Percentiles rank a stretch among this genome's conserved stretches.
Conservation (phyloP, 2,888 invertebrate genomes). For the Cotesia congregata region DNA sequence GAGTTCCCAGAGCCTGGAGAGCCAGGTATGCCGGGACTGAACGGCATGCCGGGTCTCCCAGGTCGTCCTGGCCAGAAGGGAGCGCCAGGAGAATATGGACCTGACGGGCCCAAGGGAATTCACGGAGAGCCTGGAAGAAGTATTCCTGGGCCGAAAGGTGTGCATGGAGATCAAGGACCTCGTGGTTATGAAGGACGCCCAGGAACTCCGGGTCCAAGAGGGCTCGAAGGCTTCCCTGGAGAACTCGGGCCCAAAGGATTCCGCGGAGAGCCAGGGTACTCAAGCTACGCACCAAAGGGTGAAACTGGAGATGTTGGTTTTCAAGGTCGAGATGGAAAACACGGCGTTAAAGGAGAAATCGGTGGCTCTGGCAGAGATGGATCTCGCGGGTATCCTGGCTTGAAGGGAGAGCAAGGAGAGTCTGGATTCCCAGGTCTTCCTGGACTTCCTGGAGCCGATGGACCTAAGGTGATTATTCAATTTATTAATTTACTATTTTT, state of each 20-base stretch:
- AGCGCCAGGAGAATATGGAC: slow-evolving; percentile 84
- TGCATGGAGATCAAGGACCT: slow-evolving; percentile 74
- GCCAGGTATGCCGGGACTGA: slow-evolving; percentile 76
- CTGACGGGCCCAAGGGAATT: slow-evolving; percentile 77
- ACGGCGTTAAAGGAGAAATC: slow-evolving; percentile 60
- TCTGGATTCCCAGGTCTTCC: slow-evolving; percentile 71
- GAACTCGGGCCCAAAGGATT: slow-evolving; percentile 73
- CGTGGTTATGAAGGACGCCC: slow-evolving; percentile 73
- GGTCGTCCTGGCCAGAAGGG: slow-evolving; percentile 83
- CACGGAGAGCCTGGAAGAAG: slow-evolving; percentile 76
- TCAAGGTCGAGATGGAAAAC: slow-evolving; percentile 60
- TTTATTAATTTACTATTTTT: slow-evolving; percentile 3
- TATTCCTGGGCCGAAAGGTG: slow-evolving; percentile 75
- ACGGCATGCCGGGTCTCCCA: slow-evolving; percentile 78
- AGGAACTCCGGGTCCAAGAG: slow-evolving; percentile 73
- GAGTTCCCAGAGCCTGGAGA: slow-evolving; percentile 78
- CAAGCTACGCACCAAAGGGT: slow-evolving; percentile 70
- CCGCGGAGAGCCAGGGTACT: slow-evolving; percentile 75
- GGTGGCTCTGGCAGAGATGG: slow-evolving; percentile 68
- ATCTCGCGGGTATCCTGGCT: slow-evolving; percentile 59
- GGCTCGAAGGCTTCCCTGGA: slow-evolving; percentile 78
- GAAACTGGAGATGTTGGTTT: slow-evolving; percentile 68
- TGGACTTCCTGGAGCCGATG: slow-evolving; percentile 69
- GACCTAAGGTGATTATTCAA: slow-evolving; percentile 55
- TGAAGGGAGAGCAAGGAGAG: slow-evolving; percentile 67